Conservation (phyloP, 2,888 invertebrate species). For the Orthosia incerta region DNA sequence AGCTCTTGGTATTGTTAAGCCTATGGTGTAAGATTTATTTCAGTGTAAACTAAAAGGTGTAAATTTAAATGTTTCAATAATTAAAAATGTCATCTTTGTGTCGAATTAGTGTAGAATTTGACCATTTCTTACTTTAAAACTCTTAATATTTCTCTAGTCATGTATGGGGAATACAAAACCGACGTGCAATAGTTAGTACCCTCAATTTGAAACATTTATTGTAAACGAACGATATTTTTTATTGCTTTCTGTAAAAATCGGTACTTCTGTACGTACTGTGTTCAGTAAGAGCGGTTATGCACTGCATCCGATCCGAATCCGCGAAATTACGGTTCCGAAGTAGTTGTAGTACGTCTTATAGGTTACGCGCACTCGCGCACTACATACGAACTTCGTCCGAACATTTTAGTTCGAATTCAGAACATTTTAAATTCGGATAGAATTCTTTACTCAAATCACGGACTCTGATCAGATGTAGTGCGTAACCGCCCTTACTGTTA, state of each 20-base stretch:
- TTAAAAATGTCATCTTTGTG: neutral
- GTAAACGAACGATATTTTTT: slow-evolving; percentile 13
- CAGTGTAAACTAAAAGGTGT: slow-evolving; percentile 21
- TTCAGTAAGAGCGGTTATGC: neutral
- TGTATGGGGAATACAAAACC: slow-evolving; percentile 22
- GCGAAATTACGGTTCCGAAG: too few species aligned
- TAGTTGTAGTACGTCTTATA: too few species aligned
- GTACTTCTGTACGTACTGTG: neutral
- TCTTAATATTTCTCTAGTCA: slow-evolving; percentile 38
- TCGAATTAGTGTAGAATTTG: slow-evolving; percentile 25
- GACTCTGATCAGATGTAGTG: too few species aligned
- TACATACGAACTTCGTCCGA: too few species aligned
- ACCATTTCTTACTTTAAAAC: slow-evolving; percentile 23
- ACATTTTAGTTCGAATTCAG: too few species aligned
- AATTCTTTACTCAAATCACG: too few species aligned
- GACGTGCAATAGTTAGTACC: slow-evolving; percentile 42
- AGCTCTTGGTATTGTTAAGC: slow-evolving; percentile 15
- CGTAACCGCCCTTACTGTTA: neutral
- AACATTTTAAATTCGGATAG: too few species aligned
- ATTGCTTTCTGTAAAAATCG: slow-evolving; percentile 21
- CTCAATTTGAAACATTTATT: slow-evolving; percentile 35
- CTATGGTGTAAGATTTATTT: slow-evolving; percentile 18
- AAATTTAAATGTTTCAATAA: slow-evolving; percentile 13
- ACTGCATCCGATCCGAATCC: too few species aligned
- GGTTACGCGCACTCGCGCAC: too few species aligned